Conservation (phyloP, 2,113 vertebrate genomes). For the Patagioenas fasciata region DNA sequence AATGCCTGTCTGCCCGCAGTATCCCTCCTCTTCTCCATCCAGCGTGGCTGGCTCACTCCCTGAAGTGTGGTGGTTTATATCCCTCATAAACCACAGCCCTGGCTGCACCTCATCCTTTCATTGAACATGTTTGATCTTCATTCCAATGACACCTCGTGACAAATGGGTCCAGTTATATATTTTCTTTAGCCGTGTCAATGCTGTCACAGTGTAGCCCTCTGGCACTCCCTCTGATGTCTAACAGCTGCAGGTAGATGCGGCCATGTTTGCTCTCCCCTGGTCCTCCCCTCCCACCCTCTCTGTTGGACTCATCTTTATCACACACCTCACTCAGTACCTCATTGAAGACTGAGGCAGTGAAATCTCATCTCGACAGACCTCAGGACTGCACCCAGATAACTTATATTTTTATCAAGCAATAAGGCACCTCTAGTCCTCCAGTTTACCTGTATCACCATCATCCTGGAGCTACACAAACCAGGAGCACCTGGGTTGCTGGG, state of each 20-base stretch:
- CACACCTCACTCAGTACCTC: neutral
- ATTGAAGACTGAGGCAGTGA: neutral
- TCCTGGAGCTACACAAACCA: neutral
- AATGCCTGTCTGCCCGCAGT: neutral
- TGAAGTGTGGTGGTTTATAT: neutral
- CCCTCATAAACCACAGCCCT: neutral
- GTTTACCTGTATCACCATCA: neutral
- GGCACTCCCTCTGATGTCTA: neutral
- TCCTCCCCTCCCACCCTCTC: neutral
- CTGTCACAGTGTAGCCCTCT: neutral
- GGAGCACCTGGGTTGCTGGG: neutral
- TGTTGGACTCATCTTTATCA: neutral
- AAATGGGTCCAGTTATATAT: neutral
- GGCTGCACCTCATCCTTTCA: neutral
- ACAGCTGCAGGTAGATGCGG: neutral
- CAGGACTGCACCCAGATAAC: neutral
- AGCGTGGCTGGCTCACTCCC: fast-evolving
- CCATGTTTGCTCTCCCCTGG: neutral
- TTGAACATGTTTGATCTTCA: neutral
- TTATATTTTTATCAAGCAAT: neutral
- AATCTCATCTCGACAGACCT: neutral
- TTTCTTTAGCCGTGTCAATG: neutral
- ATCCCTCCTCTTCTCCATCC: neutral
- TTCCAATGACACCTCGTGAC: neutral
- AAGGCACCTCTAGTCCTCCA: neutral